These are phyloP conservation scores for Schmidtea mediterranea DNA, from an alignment of 1,140 invertebrate species.

Conservation along the genomic window DNA sequence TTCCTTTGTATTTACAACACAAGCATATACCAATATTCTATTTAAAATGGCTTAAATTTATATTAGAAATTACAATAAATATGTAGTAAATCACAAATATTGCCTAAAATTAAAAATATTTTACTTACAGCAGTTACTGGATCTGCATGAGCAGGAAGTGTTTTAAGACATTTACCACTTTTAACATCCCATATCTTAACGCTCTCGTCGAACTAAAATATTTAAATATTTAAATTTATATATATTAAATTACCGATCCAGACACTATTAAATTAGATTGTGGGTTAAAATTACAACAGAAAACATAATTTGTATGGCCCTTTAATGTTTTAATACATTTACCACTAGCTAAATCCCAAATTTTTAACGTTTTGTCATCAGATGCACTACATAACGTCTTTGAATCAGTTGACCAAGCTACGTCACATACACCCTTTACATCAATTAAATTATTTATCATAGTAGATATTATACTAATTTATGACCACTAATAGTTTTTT, in stretches of 20 bases:
- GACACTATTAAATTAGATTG: constrained; percentile 94
- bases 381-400: constrained; percentile 76
- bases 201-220: constrained; percentile 70
- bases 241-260: constrained; percentile 44
- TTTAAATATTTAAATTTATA: constrained; percentile 9
- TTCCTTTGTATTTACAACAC: too few species aligned
- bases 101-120: too few species aligned
- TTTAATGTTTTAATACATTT: constrained; percentile 95
- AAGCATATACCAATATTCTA: too few species aligned
- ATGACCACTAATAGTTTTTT: constrained; percentile 87
- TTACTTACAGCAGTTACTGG: constrained; percentile 67
- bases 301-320: constrained; percentile 97
- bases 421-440: constrained; percentile 64
- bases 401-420: constrained; percentile 91
- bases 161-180: constrained; percentile 92
- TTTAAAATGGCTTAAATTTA: too few species aligned
- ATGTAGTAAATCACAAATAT: too few species aligned
- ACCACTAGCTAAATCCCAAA: constrained; percentile 80
- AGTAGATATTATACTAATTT: constrained; percentile 46
- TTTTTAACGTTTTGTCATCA: constrained; percentile 96
- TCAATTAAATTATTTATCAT: too few species aligned
- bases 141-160: constrained; percentile 90
- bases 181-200: constrained; percentile 97
- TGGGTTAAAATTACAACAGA: constrained; percentile 98
- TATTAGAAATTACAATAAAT: too few species aligned